Base-by-base conservation (phyloP, 2,888 invertebrate genomes). In the Sturmia bella region DNA sequence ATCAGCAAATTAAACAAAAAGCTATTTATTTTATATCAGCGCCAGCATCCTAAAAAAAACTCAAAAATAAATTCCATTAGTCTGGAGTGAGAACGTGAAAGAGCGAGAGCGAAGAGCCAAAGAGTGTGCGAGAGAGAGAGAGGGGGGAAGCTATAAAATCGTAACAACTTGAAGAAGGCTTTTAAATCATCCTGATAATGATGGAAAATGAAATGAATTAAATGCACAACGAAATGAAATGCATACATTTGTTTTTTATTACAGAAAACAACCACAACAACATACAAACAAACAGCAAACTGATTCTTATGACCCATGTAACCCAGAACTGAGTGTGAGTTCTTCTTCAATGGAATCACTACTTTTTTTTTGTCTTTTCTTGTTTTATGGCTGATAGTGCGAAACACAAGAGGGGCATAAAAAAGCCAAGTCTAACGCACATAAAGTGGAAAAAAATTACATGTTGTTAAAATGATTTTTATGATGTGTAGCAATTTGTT, bases 401-500 rank as follows among this genome's bases (percentile, higher is more conserved):
- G 59, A 43, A 66, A 19, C 32, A 48, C 1, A 24, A 37, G 43
- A 37, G 12, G 48, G n/a, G 54, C 13, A 43, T 12, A 57, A 56
- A 57, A 61, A 50, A 45, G 37, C n/a, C n/a, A n/a, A 21, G 21
- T 69, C 43, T 61, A 61, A 24, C 17, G 32, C 39, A 63, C 72
- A 77, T 69, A 41, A 77, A 72, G 37, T 57, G 56, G 61, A 37
- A 61, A 70, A 74, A 78, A n/a, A 70, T 52, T 72, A 70, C 70
- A 75, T 59, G 69, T 54, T 76, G 63, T 81, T 68, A 75, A 76
- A 76, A 56, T 84, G 84, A 84, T 88, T 89, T 78, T 90, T 89
- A 90, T 90, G 88, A 88, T 86, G 88, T 89, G 89, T 87, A 87
- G 88, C 89, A 89, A 90, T 90, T 90, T 90, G 90, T 90, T 88